Conservation (phyloP, 2,797 vertebrate genomes). For the Chelon auratus region DNA sequence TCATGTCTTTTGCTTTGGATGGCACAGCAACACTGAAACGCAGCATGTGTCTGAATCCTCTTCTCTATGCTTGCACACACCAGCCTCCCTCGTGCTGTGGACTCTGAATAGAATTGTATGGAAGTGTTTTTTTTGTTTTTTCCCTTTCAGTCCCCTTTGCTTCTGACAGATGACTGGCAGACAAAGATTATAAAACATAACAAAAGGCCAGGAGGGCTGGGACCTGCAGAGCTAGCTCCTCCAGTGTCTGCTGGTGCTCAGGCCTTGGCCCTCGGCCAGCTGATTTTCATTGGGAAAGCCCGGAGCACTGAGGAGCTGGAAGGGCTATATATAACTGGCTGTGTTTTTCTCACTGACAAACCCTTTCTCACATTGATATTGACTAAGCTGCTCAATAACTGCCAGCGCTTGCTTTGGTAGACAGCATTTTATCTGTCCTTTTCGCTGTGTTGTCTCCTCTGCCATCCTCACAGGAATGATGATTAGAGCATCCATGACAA, state of each 20-base stretch:
- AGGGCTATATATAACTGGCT: slow-evolving; percentile 80
- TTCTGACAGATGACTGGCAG: slow-evolving; percentile 81
- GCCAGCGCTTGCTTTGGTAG: slow-evolving; percentile 57
- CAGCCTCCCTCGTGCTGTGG: slow-evolving; percentile 67
- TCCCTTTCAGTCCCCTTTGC: slow-evolving; percentile 60
- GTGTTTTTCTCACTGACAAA: slow-evolving; percentile 78
- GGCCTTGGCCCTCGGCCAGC: slow-evolving; percentile 72
- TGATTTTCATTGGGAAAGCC: slow-evolving; percentile 82
- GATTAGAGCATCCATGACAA: slow-evolving; percentile 59
- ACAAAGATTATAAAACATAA: slow-evolving; percentile 79
- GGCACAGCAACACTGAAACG: slow-evolving; percentile 72
- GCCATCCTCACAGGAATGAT: slow-evolving; percentile 44
- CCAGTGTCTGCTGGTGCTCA: slow-evolving; percentile 69
- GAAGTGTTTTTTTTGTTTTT: slow-evolving; percentile 42
- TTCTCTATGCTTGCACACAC: slow-evolving; percentile 67
- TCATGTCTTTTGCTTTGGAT: slow-evolving; percentile 76
- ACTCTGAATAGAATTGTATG: slow-evolving; percentile 73
- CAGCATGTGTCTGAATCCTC: slow-evolving; percentile 78
- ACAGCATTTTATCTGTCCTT: slow-evolving; percentile 60
- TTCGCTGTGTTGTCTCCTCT: slow-evolving; percentile 48
- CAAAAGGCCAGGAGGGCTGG: slow-evolving; percentile 77
- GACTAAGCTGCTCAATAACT: slow-evolving; percentile 76
- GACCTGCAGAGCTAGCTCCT: slow-evolving; percentile 74
- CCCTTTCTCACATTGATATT: slow-evolving; percentile 76
- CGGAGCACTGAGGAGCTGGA: slow-evolving; percentile 72